A percentile compares a stretch with the other conserved stretches of the same genome.
These are phyloP conservation scores for Zosterops japonicus DNA, from an alignment of 2,113 vertebrate species.

Conservation along the genomic window DNA sequence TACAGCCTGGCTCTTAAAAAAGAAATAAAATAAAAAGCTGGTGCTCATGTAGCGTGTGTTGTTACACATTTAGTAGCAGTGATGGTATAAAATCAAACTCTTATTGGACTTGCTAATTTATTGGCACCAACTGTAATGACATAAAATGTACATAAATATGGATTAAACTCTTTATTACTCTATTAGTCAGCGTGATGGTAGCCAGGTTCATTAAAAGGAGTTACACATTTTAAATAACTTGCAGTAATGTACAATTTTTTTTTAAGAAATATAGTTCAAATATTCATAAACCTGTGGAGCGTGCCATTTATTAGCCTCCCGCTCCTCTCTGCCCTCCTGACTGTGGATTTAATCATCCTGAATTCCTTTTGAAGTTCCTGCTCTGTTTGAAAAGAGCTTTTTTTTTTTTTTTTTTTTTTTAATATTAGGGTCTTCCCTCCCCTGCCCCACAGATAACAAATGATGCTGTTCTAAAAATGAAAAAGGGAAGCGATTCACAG, in stretches of 20 bases:
- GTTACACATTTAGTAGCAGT: not conserved
- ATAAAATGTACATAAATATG: conserved; percentile 30
- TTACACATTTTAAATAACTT: not conserved
- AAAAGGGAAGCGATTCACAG: not conserved
- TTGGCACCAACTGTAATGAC: not conserved
- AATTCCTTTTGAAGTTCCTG: not conserved
- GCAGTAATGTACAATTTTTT: not conserved
- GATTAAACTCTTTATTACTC: conserved; percentile 4
- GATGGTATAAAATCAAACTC: not conserved
- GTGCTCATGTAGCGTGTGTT: not conserved
- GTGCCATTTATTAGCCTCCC: not conserved
- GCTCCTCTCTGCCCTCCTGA: not conserved
- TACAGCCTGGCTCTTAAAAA: not conserved
- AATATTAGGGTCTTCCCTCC: not conserved
- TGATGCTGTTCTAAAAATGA: not conserved
- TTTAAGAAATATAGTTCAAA: not conserved
- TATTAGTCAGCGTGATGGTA: conserved; percentile 4
- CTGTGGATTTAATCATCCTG: not conserved
- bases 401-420: not conserved
- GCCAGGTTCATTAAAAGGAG: conserved; percentile 22
- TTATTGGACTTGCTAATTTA: conserved; percentile 24
- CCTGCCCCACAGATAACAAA: not conserved
- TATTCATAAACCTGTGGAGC: not conserved
- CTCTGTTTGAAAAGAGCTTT: not conserved
- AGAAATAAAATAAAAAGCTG: not conserved